These are phyloP conservation scores for Acipenser oxyrinchus DNA, from an alignment of 2,797 vertebrate genomes.

Conservation along the genomic window DNA sequence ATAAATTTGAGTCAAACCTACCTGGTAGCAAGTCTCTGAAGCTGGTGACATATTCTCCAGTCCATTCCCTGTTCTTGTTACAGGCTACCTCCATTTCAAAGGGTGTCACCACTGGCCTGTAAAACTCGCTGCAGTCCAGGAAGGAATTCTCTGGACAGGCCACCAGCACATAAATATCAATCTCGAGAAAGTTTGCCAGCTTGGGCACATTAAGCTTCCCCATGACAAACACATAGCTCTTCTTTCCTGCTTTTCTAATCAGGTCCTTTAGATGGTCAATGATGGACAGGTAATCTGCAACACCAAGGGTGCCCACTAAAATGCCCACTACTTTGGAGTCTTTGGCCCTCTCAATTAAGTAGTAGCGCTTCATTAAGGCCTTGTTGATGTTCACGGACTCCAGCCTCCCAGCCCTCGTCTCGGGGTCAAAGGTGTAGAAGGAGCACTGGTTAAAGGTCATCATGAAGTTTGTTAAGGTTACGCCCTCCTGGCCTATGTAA, in stretches of 20 bases:
- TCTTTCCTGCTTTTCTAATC: constrained; percentile 73
- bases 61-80: constrained; percentile 80
- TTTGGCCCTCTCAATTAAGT: constrained; percentile 81
- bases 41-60: constrained; percentile 76
- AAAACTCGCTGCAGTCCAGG: constrained; percentile 72
- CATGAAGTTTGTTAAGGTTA: constrained; percentile 74
- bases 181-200: constrained; percentile 87
- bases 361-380: constrained; percentile 78
- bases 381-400: constrained; percentile 69
- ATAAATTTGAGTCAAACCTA: constrained; percentile 30
- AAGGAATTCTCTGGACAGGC: constrained; percentile 86
- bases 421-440: constrained; percentile 76
- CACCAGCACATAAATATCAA: constrained; percentile 86
- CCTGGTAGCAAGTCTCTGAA: constrained; percentile 84
- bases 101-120: constrained; percentile 75
- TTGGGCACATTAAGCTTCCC: constrained; percentile 89
- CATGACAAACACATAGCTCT: constrained; percentile 83
- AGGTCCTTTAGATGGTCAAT: constrained; percentile 74
- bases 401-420: constrained; percentile 43
- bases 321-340: constrained; percentile 85
- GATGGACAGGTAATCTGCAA: constrained; percentile 66
- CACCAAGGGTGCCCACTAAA: constrained; percentile 81
- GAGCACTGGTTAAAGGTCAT: constrained; percentile 76
- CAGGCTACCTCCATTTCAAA: constrained; percentile 94
- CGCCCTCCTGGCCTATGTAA: constrained; percentile 65